A percentile compares a stretch with the other conserved stretches of the same genome.
Evolutionary conservation across 2,888 invertebrate species (phyloP).

Genomic region (Ectemnius cavifrons): DNA sequence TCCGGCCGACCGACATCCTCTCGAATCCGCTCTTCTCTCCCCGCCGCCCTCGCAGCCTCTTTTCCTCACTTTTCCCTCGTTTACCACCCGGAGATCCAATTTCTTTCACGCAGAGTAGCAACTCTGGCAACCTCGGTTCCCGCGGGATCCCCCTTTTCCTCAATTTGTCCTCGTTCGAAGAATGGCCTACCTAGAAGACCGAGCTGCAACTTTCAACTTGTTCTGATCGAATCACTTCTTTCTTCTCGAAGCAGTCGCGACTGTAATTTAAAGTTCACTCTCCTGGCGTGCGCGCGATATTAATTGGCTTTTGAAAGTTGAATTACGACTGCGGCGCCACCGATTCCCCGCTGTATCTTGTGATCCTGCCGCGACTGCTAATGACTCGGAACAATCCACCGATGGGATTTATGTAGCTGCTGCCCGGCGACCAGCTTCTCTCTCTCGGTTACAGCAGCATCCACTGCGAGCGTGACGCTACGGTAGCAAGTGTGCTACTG

Average conservation of each 20-base stretch:
- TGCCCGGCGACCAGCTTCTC: constrained; percentile 1
- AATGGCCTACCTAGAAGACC: not conserved
- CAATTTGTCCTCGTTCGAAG: not conserved
- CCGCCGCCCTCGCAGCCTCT: constrained; percentile 9
- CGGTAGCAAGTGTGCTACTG: constrained; percentile 7
- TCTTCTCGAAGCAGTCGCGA: no score
- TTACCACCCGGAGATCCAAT: constrained; percentile 8
- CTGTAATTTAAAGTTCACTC: not conserved
- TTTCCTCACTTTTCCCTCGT: constrained; percentile 1
- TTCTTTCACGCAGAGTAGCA: not conserved
- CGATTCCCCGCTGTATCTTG: no score
- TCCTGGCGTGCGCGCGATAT: no score
- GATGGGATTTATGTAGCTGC: no score
- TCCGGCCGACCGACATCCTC: constrained; percentile 27
- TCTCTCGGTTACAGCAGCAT: constrained; percentile 19
- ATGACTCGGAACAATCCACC: no score
- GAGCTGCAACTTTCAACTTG: no score
- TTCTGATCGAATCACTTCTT: not conserved
- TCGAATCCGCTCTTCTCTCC: constrained; percentile 14
- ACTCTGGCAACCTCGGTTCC: not conserved
- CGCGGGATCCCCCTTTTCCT: no score
- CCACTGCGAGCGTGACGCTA: constrained; percentile 2
- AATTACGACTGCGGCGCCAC: no score
- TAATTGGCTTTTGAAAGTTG: no score
- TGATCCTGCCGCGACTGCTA: no score